Conservation (phyloP, 2,113 vertebrate genomes). For the Anthoscopus minutus region DNA sequence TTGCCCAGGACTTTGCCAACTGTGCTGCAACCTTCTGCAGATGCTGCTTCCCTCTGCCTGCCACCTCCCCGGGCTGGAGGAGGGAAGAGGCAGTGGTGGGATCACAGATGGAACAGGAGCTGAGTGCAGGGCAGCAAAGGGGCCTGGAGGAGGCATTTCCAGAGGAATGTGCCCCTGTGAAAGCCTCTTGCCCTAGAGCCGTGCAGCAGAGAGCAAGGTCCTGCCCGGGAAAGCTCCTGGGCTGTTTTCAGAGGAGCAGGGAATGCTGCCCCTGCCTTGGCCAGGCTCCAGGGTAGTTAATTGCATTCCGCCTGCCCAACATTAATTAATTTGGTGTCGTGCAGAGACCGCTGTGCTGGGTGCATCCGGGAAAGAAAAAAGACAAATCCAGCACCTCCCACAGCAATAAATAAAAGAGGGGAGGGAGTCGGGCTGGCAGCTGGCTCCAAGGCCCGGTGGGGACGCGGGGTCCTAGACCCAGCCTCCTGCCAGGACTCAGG, state of each 20-base stretch:
- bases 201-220: neutral
- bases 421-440: neutral
- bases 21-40: neutral
- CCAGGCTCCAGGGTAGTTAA: constrained; percentile 36
- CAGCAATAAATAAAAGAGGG: neutral
- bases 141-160: neutral
- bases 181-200: neutral
- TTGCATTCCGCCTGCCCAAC: constrained; percentile 34
- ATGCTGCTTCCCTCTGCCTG: neutral
- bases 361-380: neutral
- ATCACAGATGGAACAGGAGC: fast-evolving
- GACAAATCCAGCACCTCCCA: neutral
- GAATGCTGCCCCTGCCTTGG: constrained; percentile 21
- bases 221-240: neutral
- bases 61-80: neutral
- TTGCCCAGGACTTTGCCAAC: constrained; percentile 12
- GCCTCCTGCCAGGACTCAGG: neutral
- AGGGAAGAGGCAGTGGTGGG: neutral
- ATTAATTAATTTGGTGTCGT: constrained; percentile 54
- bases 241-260: neutral
- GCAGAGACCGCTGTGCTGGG: neutral
- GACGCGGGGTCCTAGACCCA: neutral
- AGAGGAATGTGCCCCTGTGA: neutral
- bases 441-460: fast-evolving
- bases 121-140: neutral